A percentile compares a stretch with the other conserved stretches of the same genome.
Conservation (phyloP, 64 coral and sea anemone genomes). For the Dendrophyllia cribrosa region DNA sequence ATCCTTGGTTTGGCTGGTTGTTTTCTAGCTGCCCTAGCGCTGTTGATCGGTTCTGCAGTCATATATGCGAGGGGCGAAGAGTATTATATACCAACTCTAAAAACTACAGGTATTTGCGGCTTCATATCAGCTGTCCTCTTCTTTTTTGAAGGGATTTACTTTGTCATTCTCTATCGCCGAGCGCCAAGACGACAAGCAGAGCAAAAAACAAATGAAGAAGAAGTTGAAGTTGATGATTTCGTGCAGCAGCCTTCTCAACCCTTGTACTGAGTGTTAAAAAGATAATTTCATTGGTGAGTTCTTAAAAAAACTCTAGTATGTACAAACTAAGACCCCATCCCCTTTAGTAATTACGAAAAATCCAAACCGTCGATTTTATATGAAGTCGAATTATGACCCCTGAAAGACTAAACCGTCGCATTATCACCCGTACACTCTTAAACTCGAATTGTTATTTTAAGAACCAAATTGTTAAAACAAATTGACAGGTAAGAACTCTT, state of each 20-base stretch:
- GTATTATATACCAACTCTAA: background rate
- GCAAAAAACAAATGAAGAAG: background rate
- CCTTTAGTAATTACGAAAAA: too few relatives aligned
- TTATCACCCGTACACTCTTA: too few relatives aligned
- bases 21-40: constrained; percentile 35
- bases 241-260: background rate
- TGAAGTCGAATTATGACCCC: too few relatives aligned
- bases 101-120: constrained; percentile 64
- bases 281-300: too few relatives aligned
- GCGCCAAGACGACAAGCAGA: constrained; percentile 15
- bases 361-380: too few relatives aligned
- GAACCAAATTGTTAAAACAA: too few relatives aligned
- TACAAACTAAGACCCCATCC: too few relatives aligned
- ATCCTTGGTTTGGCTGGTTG: constrained; percentile 68
- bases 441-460: too few relatives aligned
- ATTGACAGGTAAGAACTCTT: too few relatives aligned
- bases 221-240: constrained; percentile 35
- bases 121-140: constrained; percentile 72
- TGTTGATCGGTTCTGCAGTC: constrained; percentile 75
- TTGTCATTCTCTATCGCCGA: constrained; percentile 51
- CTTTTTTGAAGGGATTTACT: constrained; percentile 66
- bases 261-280: background rate
- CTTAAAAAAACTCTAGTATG: too few relatives aligned
- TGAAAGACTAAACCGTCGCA: too few relatives aligned
- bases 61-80: constrained; percentile 33